These are phyloP conservation scores for Lagopus leucura DNA, from an alignment of 2,113 vertebrate genomes.

Conservation along the genomic window DNA sequence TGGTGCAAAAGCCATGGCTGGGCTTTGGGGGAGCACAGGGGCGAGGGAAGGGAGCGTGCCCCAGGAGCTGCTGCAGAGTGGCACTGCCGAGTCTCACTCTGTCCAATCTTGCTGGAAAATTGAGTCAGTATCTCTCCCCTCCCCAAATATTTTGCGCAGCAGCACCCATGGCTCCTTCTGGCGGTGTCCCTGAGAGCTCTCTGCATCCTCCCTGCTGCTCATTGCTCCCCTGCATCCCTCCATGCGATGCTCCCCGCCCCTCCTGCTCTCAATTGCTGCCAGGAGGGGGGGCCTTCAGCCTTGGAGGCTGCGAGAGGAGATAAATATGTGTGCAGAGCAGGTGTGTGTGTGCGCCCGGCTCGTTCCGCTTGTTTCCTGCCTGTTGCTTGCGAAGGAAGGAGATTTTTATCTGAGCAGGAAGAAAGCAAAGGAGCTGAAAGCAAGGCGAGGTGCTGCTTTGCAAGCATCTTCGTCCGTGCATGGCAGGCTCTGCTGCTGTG, in stretches of 20 bases:
- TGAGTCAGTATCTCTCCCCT: background rate
- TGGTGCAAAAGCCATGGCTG: background rate
- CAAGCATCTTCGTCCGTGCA: background rate
- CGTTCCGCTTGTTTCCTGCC: background rate
- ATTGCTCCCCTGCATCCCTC: background rate
- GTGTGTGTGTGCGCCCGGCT: background rate
- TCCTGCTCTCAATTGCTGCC: constrained; percentile 71
- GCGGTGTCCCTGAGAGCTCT: background rate
- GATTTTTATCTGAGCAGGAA: constrained; percentile 2
- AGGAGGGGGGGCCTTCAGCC: constrained; percentile 80
- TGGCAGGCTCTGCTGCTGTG: background rate
- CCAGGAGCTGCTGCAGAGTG: background rate
- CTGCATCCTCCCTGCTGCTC: background rate
- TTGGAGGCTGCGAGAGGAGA: constrained; percentile 11
- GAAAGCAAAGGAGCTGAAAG: constrained; percentile 35
- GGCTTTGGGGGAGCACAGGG: rapidly evolving
- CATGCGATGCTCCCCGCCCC: background rate
- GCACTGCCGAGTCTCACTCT: background rate
- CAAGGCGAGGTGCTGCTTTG: background rate
- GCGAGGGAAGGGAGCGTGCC: background rate
- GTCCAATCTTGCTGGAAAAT: background rate
- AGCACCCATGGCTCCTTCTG: background rate
- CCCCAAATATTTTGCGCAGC: background rate
- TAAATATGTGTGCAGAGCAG: background rate
- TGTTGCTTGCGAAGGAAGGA: background rate